A percentile compares a stretch with the other conserved stretches of the same genome.
Evolutionary conservation across 1,140 invertebrate species (phyloP).

Genomic region (Cyclargus thomasi): DNA sequence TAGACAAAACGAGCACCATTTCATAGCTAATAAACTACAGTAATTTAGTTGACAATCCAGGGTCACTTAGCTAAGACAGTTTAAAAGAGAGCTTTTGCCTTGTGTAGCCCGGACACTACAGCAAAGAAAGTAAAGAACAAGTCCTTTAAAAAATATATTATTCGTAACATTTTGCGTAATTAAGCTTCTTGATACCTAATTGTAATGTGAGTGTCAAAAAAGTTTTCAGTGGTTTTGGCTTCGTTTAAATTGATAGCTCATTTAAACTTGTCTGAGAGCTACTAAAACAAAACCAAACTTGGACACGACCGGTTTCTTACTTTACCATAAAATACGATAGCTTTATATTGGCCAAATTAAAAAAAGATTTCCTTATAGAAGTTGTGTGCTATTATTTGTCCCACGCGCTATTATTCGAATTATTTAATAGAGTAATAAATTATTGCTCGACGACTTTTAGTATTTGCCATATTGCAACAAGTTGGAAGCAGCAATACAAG

Average conservation of each 20-base stretch:
- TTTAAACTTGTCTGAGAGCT: not conserved
- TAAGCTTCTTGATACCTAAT: constrained; percentile 1
- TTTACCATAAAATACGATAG: not conserved
- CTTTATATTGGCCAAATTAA: not conserved
- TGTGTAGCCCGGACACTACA: too few relatives aligned
- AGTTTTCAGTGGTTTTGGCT: not conserved
- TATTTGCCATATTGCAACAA: not conserved
- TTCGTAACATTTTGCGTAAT: not conserved
- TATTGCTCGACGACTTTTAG: not conserved
- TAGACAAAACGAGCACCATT: too few relatives aligned
- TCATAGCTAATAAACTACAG: too few relatives aligned
- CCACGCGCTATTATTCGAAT: not conserved
- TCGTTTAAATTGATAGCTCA: constrained; percentile 1
- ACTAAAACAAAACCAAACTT: constrained; percentile 14
- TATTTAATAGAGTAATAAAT: not conserved
- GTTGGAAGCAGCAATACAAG: not conserved
- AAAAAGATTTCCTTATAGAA: constrained; percentile 3
- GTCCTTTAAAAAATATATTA: too few relatives aligned
- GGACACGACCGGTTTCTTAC: constrained; percentile 1
- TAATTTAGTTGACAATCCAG: too few relatives aligned
- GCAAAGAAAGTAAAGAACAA: too few relatives aligned
- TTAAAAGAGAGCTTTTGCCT: too few relatives aligned
- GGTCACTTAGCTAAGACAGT: too few relatives aligned
- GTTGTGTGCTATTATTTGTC: not conserved
- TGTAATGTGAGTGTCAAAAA: not conserved